Percentiles rank a stretch among this genome's conserved stretches.
Conservation (phyloP, 2,888 invertebrate species). For the Parnassius orleans region DNA sequence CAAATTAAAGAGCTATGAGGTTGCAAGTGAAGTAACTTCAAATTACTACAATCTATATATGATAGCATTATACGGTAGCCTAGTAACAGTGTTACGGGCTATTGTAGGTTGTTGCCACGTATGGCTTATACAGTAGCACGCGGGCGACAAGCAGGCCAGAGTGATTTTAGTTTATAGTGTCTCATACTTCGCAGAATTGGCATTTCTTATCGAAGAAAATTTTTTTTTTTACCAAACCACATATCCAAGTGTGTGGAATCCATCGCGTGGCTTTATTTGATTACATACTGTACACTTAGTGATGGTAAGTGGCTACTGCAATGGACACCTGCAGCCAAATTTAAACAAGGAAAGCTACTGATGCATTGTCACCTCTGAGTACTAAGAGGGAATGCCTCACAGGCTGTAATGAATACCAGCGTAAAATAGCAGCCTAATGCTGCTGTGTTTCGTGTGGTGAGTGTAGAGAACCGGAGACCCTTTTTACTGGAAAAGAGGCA, state of each 20-base stretch:
- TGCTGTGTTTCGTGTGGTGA: too few species aligned
- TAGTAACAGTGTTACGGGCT: slow-evolving; percentile 20
- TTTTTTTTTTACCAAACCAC: background rate
- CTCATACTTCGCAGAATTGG: slow-evolving; percentile 31
- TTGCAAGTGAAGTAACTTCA: background rate
- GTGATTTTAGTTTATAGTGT: slow-evolving; percentile 37
- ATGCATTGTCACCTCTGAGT: too few species aligned
- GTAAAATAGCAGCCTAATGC: too few species aligned
- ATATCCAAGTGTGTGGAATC: background rate
- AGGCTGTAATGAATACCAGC: too few species aligned
- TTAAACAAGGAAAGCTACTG: too few species aligned
- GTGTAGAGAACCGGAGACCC: too few species aligned
- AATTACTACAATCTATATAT: background rate
- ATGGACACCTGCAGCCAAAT: too few species aligned
- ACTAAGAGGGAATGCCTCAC: too few species aligned
- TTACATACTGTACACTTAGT: too few species aligned
- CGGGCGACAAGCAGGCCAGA: slow-evolving; percentile 46
- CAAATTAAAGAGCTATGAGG: slow-evolving; percentile 5
- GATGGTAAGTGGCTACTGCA: too few species aligned
- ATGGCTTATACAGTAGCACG: slow-evolving; percentile 40
- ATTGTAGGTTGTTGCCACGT: slow-evolving; percentile 27
- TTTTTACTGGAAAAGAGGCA: too few species aligned
- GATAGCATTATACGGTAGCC: slow-evolving; percentile 15
- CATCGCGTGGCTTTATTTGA: slow-evolving; percentile 16
- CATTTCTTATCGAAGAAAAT: slow-evolving; percentile 27